Conservation (phyloP, 2,797 vertebrate species). For the Pseudomugil gertrudae region DNA sequence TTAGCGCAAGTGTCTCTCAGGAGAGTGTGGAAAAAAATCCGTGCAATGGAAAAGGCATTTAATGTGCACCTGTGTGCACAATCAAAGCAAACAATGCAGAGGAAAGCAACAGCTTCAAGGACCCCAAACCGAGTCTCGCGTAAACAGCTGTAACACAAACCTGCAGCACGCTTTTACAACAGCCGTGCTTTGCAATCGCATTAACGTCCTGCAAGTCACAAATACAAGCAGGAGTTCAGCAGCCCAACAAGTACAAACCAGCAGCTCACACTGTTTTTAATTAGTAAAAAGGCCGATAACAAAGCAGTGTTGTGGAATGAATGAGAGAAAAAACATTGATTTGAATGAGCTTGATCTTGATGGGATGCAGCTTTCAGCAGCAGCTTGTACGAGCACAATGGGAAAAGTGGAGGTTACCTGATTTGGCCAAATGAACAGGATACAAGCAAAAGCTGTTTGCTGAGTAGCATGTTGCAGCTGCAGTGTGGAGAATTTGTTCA, state of each 20-base stretch:
- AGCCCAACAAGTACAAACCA: background rate
- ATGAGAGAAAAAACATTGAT: background rate
- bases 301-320: background rate
- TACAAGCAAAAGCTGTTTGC: background rate
- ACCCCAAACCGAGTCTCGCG: constrained; percentile 12
- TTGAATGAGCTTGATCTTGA: background rate
- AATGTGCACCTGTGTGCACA: constrained; percentile 30
- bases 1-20: constrained; percentile 19
- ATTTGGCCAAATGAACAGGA: constrained; percentile 5
- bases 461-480: background rate
- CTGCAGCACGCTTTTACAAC: background rate
- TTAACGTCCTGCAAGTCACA: background rate
- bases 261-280: constrained; percentile 5
- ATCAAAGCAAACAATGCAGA: constrained; percentile 25
- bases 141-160: constrained; percentile 7
- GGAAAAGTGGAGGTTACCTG: constrained; percentile 3
- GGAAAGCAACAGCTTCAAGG: constrained; percentile 36
- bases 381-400: background rate
- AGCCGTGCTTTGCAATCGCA: background rate
- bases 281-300: constrained; percentile 15
- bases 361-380: background rate
- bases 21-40: background rate
- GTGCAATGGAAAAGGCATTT: constrained; percentile 7
- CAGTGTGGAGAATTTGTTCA: background rate
- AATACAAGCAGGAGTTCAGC: background rate